Percentiles rank a stretch among this genome's conserved stretches.
phyloP scores from a whole-genome alignment of 2,888 invertebrate genomes.

The Cephus pulcher region DNA sequence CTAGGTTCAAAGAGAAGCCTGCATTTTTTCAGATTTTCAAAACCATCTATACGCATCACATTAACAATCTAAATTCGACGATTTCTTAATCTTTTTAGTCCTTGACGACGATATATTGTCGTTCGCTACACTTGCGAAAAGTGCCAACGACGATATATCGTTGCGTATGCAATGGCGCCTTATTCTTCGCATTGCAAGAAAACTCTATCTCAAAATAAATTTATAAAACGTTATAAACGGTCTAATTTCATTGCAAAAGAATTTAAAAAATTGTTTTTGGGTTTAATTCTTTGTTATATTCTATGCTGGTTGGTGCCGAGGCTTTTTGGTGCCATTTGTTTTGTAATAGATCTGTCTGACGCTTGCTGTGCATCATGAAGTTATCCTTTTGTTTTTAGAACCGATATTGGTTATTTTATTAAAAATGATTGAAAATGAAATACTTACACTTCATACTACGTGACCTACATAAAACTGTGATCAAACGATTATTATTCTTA shows the following conservation, averaged over 20 bases:
- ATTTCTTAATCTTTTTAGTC: no score
- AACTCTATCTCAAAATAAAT: no score
- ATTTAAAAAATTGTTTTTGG: constrained; percentile 8
- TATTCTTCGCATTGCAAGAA: no score
- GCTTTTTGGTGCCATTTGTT: background rate
- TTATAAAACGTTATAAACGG: constrained; percentile 5
- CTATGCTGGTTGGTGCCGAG: background rate
- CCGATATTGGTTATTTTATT: constrained; percentile 16
- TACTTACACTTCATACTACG: constrained; percentile 9
- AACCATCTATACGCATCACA: no score
- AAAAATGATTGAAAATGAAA: constrained; percentile 11
- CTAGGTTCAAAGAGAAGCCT: no score
- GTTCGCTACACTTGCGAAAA: no score
- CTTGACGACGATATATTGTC: no score
- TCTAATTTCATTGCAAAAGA: constrained; percentile 6
- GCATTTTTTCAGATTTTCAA: no score
- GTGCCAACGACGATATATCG: no score
- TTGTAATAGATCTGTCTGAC: constrained; percentile 10
- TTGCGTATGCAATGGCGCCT: no score
- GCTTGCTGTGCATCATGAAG: constrained; percentile 12
- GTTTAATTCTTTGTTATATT: background rate
- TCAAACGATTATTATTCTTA: constrained; percentile 9
- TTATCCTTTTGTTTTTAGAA: constrained; percentile 9
- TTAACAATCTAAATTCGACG: no score
- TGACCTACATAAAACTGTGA: background rate